Conservation (phyloP, 2,113 vertebrate species). For the Aleadryas rufinucha region DNA sequence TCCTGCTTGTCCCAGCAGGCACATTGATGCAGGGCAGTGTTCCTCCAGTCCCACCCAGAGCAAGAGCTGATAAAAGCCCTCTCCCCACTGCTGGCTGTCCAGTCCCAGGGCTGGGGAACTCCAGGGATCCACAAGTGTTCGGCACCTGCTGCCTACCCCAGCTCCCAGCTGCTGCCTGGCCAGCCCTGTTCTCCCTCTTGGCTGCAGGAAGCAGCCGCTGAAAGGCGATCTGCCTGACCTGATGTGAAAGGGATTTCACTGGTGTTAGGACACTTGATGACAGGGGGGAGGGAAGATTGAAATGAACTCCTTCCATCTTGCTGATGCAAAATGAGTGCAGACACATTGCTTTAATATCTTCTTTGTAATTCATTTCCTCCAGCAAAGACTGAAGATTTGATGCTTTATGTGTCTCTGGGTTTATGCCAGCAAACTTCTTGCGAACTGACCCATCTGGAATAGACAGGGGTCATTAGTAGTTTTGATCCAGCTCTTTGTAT, state of each 20-base stretch:
- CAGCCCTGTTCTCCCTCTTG: background rate
- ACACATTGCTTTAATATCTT: constrained; percentile 62
- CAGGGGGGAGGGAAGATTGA: constrained; percentile 23
- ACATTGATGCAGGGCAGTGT: accelerated
- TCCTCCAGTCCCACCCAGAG: background rate
- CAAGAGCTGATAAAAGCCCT: background rate
- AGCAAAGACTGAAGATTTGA: constrained; percentile 21
- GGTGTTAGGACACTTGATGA: constrained; percentile 59
- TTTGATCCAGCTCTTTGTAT: background rate
- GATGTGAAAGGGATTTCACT: constrained; percentile 60
- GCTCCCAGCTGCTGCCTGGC: constrained; percentile 29
- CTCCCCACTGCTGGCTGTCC: background rate
- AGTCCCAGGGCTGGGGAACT: background rate
- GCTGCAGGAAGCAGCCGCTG: constrained; percentile 41
- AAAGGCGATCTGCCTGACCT: constrained; percentile 62
- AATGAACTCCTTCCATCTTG: constrained; percentile 50
- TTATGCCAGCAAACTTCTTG: constrained; percentile 38
- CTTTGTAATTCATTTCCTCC: constrained; percentile 60
- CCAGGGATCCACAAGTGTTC: constrained; percentile 35
- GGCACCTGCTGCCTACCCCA: constrained; percentile 40
- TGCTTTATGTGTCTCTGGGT: constrained; percentile 35
- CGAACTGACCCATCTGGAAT: constrained; percentile 22
- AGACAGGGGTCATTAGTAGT: constrained; percentile 1
- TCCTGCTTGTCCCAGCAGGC: accelerated
- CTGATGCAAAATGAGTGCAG: constrained; percentile 61